Evolutionary conservation across 2,797 vertebrate species (phyloP).

Genomic region (Phrynocephalus forsythii): DNA sequence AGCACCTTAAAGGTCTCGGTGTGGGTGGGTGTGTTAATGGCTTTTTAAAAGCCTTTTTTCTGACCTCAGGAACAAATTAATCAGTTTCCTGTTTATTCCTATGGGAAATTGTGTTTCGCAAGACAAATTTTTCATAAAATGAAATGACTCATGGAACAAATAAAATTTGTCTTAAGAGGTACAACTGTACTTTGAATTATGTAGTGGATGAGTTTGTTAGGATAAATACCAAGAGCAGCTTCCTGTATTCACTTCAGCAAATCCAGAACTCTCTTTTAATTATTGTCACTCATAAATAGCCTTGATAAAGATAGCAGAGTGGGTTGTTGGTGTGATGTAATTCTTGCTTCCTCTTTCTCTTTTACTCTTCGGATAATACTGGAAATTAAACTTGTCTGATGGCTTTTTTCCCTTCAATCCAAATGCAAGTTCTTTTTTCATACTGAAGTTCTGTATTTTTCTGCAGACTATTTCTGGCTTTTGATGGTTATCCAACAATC

Average conservation of each 20-base stretch:
- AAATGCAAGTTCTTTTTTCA: not conserved
- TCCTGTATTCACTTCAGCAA: not conserved
- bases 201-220: not conserved
- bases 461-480: not conserved
- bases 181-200: not conserved
- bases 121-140: too few relatives aligned
- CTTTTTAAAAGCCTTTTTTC: too few relatives aligned
- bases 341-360: not conserved
- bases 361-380: not conserved
- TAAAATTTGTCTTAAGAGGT: too few relatives aligned
- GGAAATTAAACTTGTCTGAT: not conserved
- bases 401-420: not conserved
- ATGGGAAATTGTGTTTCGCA: too few relatives aligned
- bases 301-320: not conserved
- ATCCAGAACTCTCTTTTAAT: not conserved
- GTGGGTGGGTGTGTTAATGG: too few relatives aligned
- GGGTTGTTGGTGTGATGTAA: not conserved
- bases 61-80: too few relatives aligned
- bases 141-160: too few relatives aligned
- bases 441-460: not conserved
- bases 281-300: not conserved
- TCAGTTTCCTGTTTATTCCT: too few relatives aligned
- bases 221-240: not conserved
- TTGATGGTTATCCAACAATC: not conserved
- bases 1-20: too few relatives aligned